A percentile compares a stretch with the other conserved stretches of the same genome.
phyloP scores from a whole-genome alignment of 2,888 invertebrate species.

The Drosophila meridiana region DNA sequence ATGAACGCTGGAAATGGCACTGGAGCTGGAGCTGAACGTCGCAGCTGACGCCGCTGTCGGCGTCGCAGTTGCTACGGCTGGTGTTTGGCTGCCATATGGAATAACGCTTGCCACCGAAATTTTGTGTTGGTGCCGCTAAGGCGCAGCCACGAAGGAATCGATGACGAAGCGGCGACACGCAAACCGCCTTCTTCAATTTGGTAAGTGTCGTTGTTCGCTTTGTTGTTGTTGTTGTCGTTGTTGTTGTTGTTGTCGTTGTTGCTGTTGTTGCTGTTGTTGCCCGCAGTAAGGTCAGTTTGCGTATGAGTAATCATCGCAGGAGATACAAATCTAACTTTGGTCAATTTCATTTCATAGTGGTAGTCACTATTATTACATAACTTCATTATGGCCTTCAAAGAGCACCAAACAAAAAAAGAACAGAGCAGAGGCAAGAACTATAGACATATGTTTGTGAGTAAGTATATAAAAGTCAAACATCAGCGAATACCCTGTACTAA shows the following conservation, averaged over 20 bases:
- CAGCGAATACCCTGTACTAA: neutral
- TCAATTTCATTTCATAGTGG: conserved; percentile 59
- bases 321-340: conserved; percentile 77
- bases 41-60: neutral
- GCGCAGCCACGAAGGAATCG: conserved; percentile 64
- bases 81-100: conserved; percentile 51
- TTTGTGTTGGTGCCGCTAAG: conserved; percentile 50
- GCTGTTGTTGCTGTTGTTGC: conserved; percentile 7
- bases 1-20: conserved; percentile 37
- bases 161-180: conserved; percentile 64
- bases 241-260: conserved; percentile 29
- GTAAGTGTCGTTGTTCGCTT: conserved; percentile 65
- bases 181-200: conserved; percentile 68
- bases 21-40: neutral
- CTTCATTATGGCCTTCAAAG: conserved; percentile 64
- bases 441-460: neutral
- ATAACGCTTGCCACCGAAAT: conserved; percentile 11
- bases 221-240: conserved; percentile 29
- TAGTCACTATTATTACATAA: conserved; percentile 69
- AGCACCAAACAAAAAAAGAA: conserved; percentile 19
- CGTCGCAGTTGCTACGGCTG: conserved; percentile 13
- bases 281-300: conserved; percentile 44
- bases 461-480: neutral
- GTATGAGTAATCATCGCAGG: conserved; percentile 74
- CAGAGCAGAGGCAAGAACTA: neutral